These are phyloP conservation scores for Enteromius thamalakanensis DNA, from an alignment of 2,797 vertebrate genomes.

Conservation along the genomic window DNA sequence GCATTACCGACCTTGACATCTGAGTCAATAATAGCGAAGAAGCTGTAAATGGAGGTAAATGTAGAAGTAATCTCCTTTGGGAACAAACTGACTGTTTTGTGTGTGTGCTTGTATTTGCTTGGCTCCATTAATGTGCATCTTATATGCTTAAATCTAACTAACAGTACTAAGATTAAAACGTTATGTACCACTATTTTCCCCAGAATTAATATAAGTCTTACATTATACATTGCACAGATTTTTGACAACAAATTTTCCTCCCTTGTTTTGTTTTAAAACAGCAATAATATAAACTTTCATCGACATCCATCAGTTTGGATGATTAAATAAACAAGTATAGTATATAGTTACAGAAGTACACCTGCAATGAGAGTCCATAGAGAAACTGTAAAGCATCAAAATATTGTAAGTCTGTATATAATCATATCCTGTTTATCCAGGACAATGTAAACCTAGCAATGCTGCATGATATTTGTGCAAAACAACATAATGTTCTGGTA, in stretches of 20 bases:
- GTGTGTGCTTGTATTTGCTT: background rate
- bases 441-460: background rate
- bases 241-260: background rate
- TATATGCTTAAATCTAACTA: background rate
- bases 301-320: background rate
- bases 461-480: background rate
- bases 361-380: background rate
- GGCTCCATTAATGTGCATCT: constrained; percentile 8
- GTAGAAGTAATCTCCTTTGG: constrained; percentile 13
- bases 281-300: too few relatives aligned
- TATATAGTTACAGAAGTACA: background rate
- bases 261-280: background rate
- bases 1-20: constrained; percentile 20
- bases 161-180: background rate
- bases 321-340: background rate
- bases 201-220: background rate
- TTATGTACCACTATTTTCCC: background rate
- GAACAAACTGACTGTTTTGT: background rate
- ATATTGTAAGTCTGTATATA: background rate
- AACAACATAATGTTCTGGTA: background rate
- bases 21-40: constrained; percentile 35
- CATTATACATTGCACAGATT: background rate
- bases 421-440: background rate
- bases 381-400: too few relatives aligned
- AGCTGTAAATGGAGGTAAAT: constrained; percentile 24